Evolutionary conservation across 2,797 vertebrate genomes (phyloP).

Genomic region (Chrysolophus pictus): DNA sequence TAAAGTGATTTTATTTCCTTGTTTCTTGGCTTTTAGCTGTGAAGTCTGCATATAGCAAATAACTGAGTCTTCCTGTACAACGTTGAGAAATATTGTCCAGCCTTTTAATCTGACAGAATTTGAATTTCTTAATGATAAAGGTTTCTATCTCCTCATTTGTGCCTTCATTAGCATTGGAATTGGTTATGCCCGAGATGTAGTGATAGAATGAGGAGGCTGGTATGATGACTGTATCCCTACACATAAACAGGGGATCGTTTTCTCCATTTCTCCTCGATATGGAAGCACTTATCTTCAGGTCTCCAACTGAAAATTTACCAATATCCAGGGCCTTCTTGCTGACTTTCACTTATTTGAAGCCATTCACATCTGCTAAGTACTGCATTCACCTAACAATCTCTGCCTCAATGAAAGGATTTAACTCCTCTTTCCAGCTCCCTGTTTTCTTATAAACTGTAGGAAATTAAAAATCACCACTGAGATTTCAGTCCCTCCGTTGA

Average conservation of each 20-base stretch:
- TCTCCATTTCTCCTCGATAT: background rate
- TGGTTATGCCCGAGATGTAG: background rate
- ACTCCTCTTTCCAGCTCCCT: background rate
- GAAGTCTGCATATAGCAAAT: background rate
- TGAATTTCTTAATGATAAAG: background rate
- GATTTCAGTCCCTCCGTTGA: background rate
- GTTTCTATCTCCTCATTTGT: background rate
- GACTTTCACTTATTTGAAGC: background rate
- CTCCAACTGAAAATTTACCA: background rate
- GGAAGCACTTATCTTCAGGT: accelerated
- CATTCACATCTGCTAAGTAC: background rate
- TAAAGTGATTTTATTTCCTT: background rate
- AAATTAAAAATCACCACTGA: background rate
- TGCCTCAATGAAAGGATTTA: background rate
- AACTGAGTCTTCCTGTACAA: background rate
- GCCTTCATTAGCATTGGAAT: background rate
- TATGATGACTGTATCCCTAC: background rate
- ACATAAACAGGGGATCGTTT: background rate
- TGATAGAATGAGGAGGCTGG: background rate
- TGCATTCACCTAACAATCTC: background rate
- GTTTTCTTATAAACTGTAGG: background rate
- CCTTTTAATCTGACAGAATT: background rate
- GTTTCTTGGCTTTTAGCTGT: background rate
- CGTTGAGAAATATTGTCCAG: background rate
- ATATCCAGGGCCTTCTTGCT: background rate